Evolutionary conservation across 1,140 invertebrate genomes (phyloP), one percentile per base, ranked within the genome.

Genomic region (Heliconius himera): DNA sequence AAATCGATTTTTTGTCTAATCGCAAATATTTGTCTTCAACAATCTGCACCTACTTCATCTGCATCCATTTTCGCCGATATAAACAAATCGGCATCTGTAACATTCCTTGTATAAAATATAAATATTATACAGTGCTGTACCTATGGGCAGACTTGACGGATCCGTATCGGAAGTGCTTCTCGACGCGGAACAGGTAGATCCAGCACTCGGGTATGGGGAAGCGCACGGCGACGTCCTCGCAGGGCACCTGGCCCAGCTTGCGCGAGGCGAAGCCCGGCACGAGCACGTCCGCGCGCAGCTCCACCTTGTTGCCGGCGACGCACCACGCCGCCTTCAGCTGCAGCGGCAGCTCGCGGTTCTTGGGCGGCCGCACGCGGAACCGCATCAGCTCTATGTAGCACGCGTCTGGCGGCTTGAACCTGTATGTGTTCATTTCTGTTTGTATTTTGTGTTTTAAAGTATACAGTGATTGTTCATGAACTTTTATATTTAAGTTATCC

Each of bases 121-220:
- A 22, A 22, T 20, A n/a, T n/a, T 9, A 8, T 56, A 22, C 8
- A 11, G 33, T 36, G 3, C 41, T 22, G 8, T 83, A 94, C 93
- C 99, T 95, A 86, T 99, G 98, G 26, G 99, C 98, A 1, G 99
- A 99, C 94, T 99, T 99, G 1, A 99, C 98, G 6, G 99, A 99
- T n/a, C 99, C 99, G 93, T 99, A 99, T 88, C 99, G 96, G 95
- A 99, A 99, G 93, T 99, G 98, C 89, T 99, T 99, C 93, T 99
- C 99, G 26, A 99, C 98, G 81, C 99, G 96, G 95, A 99, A 99
- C 87, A 99, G 95, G 94, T 99, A 99, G 86, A 99, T 99, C 99
- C 99, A 99, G 88, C 98, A 98, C 95, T 99, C 99, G 36, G 99
- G 99, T 83, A 99, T 98, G 8, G 99, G 99, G 92, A 99, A 99